A percentile compares a stretch with the other conserved stretches of the same genome.
These are phyloP conservation scores for Tor tambroides DNA, from an alignment of 2,113 vertebrate genomes.

Conservation along the genomic window DNA sequence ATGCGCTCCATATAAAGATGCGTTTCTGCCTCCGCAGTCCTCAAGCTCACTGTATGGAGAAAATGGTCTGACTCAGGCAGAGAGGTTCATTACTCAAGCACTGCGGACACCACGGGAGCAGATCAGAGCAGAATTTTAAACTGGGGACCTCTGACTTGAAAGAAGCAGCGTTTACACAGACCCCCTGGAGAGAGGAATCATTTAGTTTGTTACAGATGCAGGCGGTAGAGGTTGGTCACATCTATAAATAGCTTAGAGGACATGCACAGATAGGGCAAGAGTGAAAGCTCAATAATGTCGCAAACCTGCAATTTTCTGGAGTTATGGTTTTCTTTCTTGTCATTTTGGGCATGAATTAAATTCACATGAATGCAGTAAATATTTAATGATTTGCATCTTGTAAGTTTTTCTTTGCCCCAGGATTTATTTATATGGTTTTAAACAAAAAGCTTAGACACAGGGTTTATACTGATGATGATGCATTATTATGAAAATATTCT, in stretches of 20 bases:
- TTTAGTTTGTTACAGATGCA: slow-evolving; percentile 53
- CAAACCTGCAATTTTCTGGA: slow-evolving; percentile 3
- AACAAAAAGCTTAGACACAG: background rate
- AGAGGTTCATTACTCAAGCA: slow-evolving; percentile 60
- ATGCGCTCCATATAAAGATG: slow-evolving; percentile 37
- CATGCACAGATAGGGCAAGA: background rate
- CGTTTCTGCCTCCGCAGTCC: slow-evolving; percentile 15
- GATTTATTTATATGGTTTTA: background rate
- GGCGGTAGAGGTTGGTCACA: slow-evolving; percentile 33
- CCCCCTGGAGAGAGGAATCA: slow-evolving; percentile 42
- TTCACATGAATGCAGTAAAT: background rate
- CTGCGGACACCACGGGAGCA: slow-evolving; percentile 43
- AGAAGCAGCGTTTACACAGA: slow-evolving; percentile 57
- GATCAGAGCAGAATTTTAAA: slow-evolving; percentile 60
- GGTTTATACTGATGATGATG: background rate
- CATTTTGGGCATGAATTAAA: background rate
- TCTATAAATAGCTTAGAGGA: slow-evolving; percentile 52
- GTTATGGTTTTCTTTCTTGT: background rate
- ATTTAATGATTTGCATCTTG: background rate
- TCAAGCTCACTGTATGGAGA: slow-evolving; percentile 34
- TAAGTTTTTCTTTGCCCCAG: background rate
- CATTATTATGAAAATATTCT: too few species aligned
- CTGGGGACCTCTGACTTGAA: slow-evolving; percentile 48
- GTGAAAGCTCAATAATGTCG: background rate
- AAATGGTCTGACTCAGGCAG: slow-evolving; percentile 39